A percentile compares a stretch with the other conserved stretches of the same genome.
Conservation (phyloP, 2,113 vertebrate genomes). For the Tetrao urogallus region DNA sequence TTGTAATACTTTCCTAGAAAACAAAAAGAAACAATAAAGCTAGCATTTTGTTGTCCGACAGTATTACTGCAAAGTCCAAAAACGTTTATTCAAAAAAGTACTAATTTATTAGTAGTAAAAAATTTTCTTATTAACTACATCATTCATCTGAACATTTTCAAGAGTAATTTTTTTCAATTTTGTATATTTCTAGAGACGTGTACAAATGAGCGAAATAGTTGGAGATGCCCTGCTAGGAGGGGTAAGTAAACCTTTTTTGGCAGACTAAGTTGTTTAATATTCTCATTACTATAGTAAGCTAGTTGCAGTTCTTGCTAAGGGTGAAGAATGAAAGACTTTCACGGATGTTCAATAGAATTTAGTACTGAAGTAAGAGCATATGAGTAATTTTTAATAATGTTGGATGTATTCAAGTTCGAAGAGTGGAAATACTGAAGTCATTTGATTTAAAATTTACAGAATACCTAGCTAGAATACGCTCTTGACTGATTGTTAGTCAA, state of each 20-base stretch:
- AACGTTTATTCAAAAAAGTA: neutral
- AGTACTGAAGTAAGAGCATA: neutral
- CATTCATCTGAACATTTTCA: neutral
- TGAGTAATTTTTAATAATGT: slow-evolving; percentile 39
- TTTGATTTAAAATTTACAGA: slow-evolving; percentile 39
- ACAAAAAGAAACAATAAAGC: neutral
- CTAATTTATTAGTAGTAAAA: neutral
- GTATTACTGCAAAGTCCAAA: neutral
- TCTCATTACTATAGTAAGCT: neutral
- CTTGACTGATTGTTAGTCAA: neutral
- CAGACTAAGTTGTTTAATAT: slow-evolving; percentile 7
- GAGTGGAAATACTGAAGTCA: neutral
- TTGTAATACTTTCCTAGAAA: neutral
- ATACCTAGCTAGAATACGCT: neutral
- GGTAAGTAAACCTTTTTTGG: slow-evolving; percentile 33
- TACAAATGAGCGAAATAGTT: neutral
- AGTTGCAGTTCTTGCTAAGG: slow-evolving; percentile 12
- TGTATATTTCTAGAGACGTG: neutral
- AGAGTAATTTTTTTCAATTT: neutral
- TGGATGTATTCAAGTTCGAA: slow-evolving; percentile 39
- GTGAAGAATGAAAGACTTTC: slow-evolving; percentile 27
- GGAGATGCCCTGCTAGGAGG: neutral
- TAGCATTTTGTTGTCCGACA: neutral
- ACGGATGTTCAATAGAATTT: slow-evolving; percentile 25
- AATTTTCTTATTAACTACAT: neutral